Percentiles rank a stretch among this genome's conserved stretches.
Evolutionary conservation across 1,140 invertebrate genomes (phyloP).

Genomic region (Hycleus cichorii): DNA sequence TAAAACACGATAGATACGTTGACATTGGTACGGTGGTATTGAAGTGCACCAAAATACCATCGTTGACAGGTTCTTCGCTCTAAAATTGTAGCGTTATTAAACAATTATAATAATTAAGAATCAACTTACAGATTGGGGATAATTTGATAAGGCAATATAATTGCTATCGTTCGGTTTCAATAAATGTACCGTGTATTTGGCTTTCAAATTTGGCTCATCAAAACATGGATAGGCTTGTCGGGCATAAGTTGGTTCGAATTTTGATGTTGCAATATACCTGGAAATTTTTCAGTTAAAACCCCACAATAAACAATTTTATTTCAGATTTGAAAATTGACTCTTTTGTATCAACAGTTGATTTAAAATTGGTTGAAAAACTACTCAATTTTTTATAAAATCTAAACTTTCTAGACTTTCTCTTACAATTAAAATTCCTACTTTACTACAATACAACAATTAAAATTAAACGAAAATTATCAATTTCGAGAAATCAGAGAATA

Average conservation of each 20-base stretch:
- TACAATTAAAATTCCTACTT: neutral
- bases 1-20: conserved; percentile 85
- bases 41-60: conserved; percentile 54
- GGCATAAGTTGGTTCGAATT: conserved; percentile 92
- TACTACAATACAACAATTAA: too few relatives aligned
- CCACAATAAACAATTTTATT: too few relatives aligned
- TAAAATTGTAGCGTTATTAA: conserved; percentile 2
- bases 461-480: too few relatives aligned
- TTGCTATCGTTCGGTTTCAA: conserved; percentile 53
- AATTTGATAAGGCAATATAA: conserved; percentile 75
- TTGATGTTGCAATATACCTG: conserved; percentile 78
- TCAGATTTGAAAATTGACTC: too few relatives aligned
- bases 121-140: conserved; percentile 52
- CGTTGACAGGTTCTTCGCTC: conserved; percentile 25
- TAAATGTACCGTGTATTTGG: conserved; percentile 72
- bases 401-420: neutral
- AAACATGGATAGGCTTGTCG: conserved; percentile 90
- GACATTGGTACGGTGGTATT: conserved; percentile 79
- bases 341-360: neutral
- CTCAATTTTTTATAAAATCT: neutral
- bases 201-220: conserved; percentile 92
- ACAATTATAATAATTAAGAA: neutral
- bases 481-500: neutral
- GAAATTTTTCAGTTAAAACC: conserved; percentile 1
- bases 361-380: neutral